Conservation (phyloP, 2,888 invertebrate genomes). For the Drepanosiphum platanoidis region DNA sequence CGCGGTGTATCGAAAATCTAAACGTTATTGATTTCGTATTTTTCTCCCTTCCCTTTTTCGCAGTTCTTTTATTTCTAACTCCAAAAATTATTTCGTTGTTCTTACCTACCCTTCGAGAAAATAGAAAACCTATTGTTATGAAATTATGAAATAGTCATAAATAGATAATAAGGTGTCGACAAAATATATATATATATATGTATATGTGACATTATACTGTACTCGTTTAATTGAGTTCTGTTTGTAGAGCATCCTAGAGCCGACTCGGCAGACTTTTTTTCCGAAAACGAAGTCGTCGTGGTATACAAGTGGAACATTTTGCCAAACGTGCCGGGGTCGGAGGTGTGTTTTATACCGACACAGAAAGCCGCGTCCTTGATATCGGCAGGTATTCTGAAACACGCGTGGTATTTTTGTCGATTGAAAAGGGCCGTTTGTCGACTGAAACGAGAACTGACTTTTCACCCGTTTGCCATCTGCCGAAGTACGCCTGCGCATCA, state of each 20-base stretch:
- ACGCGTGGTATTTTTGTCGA: background rate
- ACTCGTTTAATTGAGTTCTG: slow-evolving; percentile 35
- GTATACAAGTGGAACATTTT: slow-evolving; percentile 45
- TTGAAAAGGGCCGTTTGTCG: no score
- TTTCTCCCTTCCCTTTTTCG: no score
- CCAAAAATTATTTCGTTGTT: no score
- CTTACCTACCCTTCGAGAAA: no score
- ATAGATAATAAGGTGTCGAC: no score
- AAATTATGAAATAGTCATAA: no score
- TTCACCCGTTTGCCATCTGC: slow-evolving; percentile 16
- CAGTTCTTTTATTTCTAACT: no score
- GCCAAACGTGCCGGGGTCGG: background rate
- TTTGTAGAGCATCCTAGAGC: slow-evolving; percentile 55
- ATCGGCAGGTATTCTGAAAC: slow-evolving; percentile 62
- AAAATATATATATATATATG: no score
- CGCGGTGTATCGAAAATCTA: no score
- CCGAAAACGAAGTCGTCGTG: slow-evolving; percentile 24
- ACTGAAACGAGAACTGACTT: background rate
- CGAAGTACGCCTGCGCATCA: slow-evolving; percentile 3
- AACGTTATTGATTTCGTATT: no score
- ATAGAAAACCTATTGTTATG: no score
- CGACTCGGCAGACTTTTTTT: slow-evolving; percentile 15
- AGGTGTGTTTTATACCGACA: slow-evolving; percentile 43
- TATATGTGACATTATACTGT: no score
- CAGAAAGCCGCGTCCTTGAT: slow-evolving; percentile 63